Conservation (phyloP, 2,888 invertebrate genomes). For the Amiota communis region DNA sequence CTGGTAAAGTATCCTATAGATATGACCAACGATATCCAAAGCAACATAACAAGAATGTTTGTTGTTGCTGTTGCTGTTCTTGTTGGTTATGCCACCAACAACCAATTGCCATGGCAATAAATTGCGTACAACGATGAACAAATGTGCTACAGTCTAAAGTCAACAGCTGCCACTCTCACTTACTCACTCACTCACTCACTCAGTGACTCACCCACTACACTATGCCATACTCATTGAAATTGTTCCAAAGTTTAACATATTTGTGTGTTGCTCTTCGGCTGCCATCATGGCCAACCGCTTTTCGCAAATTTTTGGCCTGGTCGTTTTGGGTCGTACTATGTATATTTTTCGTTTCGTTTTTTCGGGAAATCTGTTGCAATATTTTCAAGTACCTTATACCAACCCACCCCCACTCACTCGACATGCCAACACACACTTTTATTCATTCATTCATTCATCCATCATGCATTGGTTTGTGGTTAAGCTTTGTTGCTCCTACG, state of each 20-base stretch:
- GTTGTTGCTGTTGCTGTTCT: conserved; percentile 26
- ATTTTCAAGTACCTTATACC: conserved; percentile 42
- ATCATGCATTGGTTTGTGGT: conserved; percentile 29
- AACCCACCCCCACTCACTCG: too few relatives aligned
- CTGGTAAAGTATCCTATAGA: conserved; percentile 40
- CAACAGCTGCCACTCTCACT: conserved; percentile 1
- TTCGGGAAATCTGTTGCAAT: conserved; percentile 46
- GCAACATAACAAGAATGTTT: conserved; percentile 36
- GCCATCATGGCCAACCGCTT: conserved; percentile 26
- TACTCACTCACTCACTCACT: neutral
- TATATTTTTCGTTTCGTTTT: conserved; percentile 35
- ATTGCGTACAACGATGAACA: conserved; percentile 54
- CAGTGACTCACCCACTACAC: neutral
- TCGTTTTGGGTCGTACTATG: conserved; percentile 44
- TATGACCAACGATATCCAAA: conserved; percentile 38
- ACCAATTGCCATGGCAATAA: conserved; percentile 66
- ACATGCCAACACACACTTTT: neutral
- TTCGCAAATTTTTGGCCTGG: conserved; percentile 49
- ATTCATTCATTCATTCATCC: conserved; percentile 18
- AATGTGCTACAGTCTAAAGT: conserved; percentile 39
- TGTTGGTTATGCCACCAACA: conserved; percentile 28
- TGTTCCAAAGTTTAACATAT: conserved; percentile 68
- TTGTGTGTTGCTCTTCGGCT: conserved; percentile 46
- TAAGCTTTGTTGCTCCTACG: neutral
- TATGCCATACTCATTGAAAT: conserved; percentile 56